Conservation (phyloP, 2,797 vertebrate species). For the Echeneis naucrates region DNA sequence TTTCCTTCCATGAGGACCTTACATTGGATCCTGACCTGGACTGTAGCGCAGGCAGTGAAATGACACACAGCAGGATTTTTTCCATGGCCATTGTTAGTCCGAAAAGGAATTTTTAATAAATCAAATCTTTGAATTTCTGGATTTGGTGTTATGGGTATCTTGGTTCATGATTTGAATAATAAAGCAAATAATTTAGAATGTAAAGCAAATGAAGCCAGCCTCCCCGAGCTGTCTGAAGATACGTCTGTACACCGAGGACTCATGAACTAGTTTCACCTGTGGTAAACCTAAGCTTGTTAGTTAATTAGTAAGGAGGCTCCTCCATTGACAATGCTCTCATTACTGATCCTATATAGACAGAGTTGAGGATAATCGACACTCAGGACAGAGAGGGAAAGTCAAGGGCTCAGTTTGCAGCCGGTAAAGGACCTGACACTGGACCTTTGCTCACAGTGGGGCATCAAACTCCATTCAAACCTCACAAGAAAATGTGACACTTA, state of each 20-base stretch:
- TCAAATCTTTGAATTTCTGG: constrained; percentile 47
- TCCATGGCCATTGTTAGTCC: constrained; percentile 72
- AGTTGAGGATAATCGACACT: constrained; percentile 33
- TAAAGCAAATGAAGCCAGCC: background rate
- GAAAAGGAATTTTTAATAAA: constrained; percentile 75
- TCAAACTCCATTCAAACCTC: background rate
- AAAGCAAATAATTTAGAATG: background rate
- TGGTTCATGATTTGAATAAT: background rate
- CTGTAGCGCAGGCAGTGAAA: constrained; percentile 44
- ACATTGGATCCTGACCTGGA: constrained; percentile 52
- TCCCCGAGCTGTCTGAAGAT: background rate
- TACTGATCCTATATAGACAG: constrained; percentile 70
- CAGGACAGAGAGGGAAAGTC: constrained; percentile 58
- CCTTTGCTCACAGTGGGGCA: constrained; percentile 7
- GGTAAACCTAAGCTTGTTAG: constrained; percentile 60
- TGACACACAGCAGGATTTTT: constrained; percentile 42
- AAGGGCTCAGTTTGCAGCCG: constrained; percentile 43
- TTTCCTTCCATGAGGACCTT: constrained; percentile 18
- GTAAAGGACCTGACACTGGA: constrained; percentile 31
- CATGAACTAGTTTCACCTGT: constrained; percentile 33
- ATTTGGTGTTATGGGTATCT: constrained; percentile 1
- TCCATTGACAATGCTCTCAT: constrained; percentile 51
- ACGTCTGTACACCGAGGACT: constrained; percentile 1
- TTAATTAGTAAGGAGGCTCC: constrained; percentile 56
- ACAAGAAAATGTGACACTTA: background rate